Base-by-base conservation (phyloP, 1,140 invertebrate species). In the Delia radicum region DNA sequence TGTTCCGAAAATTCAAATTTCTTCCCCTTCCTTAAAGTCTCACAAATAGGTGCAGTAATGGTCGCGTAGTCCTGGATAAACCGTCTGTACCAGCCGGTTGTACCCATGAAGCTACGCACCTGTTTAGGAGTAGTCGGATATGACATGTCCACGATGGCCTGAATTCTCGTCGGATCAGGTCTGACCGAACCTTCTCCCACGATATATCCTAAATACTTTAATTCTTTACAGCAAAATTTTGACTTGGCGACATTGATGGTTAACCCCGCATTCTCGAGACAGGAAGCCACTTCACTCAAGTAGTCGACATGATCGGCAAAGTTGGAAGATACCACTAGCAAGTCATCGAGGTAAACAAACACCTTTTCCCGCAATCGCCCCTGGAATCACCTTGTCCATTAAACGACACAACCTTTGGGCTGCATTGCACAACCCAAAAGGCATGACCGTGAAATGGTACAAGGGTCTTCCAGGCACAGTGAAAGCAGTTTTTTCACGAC, bases 91-190 rank as follows among this genome's bases (percentile, higher is more conserved):
- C 86, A 89, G 4, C 81, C 80, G 1, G 85, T 79, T 69, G 88
- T 83, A 2, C 87, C 88, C 12, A 88, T 77, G 75, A 89, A 89
- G 65, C 85, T 74, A 42, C 82, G 69, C 0, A 86, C 76, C 63
- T 86, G 79, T 27, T 82, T 85, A 0, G 75, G 72, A 0, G 78
- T 83, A 69, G 74, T 80, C 7, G 81, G 80, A 8, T 77, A 3
- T 15, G 80, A 80, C 6, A 80, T 75, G 28, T 79, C 79, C 6
- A 61, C 28, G 18, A 86, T 74, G 0, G 61, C 26, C 13, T 63
- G 7, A 1, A 79, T 27, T 24, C 79, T 80, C 1, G 74, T 67
- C 0, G 77, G 73, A 48, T 79, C 73, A 18, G 74, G 15, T 37
- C 46, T 33, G 6, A 75, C 6, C 1, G 13, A n/a, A 2, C 75